Evolutionary conservation across 2,797 vertebrate species (phyloP).

Genomic region (Hapalemur alaotrensis): DNA sequence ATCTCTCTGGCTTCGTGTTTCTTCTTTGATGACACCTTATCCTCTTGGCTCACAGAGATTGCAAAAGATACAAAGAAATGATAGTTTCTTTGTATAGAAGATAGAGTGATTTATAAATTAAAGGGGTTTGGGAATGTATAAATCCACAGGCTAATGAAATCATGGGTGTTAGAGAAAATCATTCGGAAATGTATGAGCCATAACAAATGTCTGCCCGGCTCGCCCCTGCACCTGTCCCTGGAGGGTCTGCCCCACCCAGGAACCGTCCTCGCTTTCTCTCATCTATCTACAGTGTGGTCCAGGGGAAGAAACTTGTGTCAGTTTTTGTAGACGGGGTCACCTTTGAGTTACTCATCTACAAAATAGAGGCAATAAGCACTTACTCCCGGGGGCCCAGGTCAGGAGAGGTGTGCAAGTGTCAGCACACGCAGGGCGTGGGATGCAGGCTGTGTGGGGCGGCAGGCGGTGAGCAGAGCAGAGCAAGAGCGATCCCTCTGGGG

Average conservation of each 20-base stretch:
- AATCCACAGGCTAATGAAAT: background rate
- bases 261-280: background rate
- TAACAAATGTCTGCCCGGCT: too few species aligned
- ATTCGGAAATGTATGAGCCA: background rate
- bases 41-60: conserved; percentile 11
- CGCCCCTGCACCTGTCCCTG: background rate
- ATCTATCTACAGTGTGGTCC: background rate
- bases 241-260: background rate
- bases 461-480: background rate
- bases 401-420: background rate
- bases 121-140: background rate
- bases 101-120: background rate
- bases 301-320: background rate
- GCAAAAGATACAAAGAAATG: background rate
- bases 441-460: too few species aligned
- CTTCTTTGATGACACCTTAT: background rate
- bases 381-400: background rate
- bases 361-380: background rate
- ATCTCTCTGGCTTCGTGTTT: background rate
- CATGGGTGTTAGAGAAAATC: background rate
- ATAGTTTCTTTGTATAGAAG: background rate
- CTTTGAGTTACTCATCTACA: background rate
- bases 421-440: background rate
- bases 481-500: background rate
- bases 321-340: background rate